Evolutionary conservation across 53 echinoderm and acorn worm species (phyloP).

Genomic region (Antedon mediterranea): DNA sequence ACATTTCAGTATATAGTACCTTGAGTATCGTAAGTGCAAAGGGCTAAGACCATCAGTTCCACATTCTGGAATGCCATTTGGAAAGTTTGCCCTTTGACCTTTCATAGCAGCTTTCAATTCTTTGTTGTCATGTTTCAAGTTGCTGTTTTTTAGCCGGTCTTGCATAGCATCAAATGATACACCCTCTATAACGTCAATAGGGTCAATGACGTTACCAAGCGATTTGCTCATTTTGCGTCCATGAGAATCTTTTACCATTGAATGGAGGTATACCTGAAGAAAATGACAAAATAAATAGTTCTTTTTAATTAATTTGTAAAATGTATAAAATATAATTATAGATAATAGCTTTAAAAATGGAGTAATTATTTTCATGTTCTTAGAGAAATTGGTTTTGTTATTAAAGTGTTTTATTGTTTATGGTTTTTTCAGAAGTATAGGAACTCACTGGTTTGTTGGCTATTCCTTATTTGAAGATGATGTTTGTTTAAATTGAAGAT

Average conservation of each 20-base stretch:
- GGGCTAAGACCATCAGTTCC: slow-evolving; percentile 96
- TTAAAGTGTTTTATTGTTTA: too few species aligned
- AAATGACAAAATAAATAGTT: neutral
- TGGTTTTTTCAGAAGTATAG: too few species aligned
- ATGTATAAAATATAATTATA: too few species aligned
- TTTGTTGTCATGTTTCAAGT: neutral
- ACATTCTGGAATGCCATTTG: slow-evolving; percentile 90
- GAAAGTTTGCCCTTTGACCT: slow-evolving; percentile 83
- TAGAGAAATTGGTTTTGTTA: too few species aligned
- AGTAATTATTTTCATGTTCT: too few species aligned
- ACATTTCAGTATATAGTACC: too few species aligned
- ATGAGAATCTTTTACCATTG: slow-evolving; percentile 93
- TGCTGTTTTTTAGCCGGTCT: neutral
- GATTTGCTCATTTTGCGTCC: slow-evolving; percentile 99
- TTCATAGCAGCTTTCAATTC: neutral
- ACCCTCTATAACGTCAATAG: slow-evolving; percentile 80
- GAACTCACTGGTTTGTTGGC: too few species aligned
- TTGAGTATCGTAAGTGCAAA: slow-evolving; percentile 93
- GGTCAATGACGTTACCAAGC: slow-evolving; percentile 93
- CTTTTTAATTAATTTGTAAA: too few species aligned
- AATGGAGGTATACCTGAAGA: slow-evolving; percentile 44
- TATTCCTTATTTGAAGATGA: too few species aligned
- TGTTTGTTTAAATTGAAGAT: too few species aligned
- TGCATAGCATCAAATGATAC: slow-evolving; percentile 40
- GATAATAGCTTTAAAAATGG: too few species aligned